These are phyloP conservation scores for Alloscopus bannaensis DNA, from an alignment of 2,888 invertebrate genomes.

Conservation along the genomic window DNA sequence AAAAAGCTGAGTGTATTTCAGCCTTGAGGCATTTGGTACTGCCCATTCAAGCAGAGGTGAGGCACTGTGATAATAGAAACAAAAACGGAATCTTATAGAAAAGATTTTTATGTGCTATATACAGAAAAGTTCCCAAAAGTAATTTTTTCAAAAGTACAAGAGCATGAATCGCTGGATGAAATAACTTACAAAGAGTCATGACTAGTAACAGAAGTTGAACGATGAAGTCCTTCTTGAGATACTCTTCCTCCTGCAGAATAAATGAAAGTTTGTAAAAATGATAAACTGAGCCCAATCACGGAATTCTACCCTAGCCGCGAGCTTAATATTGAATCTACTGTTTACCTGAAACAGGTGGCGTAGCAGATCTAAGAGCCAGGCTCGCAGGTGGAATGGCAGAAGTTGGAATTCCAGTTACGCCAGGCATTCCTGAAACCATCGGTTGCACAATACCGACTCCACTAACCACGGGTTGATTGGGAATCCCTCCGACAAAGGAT, in stretches of 20 bases:
- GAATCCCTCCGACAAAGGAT: constrained; percentile 45
- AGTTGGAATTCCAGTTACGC: constrained; percentile 47
- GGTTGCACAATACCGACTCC: constrained; percentile 44
- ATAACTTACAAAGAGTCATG: constrained; percentile 77
- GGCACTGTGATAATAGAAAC: constrained; percentile 65
- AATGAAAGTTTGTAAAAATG: not conserved
- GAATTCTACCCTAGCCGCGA: not conserved
- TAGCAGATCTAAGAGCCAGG: constrained; percentile 62
- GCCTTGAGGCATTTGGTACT: constrained; percentile 87
- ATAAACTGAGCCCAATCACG: not conserved
- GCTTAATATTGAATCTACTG: not conserved
- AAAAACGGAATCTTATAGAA: not conserved
- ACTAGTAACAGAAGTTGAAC: constrained; percentile 76
- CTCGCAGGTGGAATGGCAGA: constrained; percentile 66
- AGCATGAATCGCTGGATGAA: too few species aligned
- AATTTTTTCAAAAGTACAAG: too few species aligned
- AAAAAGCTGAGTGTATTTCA: constrained; percentile 95
- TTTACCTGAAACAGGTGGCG: constrained; percentile 54
- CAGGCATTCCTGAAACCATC: constrained; percentile 34
- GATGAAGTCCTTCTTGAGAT: constrained; percentile 65
- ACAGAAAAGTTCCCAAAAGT: too few species aligned
- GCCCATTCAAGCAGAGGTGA: constrained; percentile 86
- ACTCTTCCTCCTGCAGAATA: constrained; percentile 48
- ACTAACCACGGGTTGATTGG: constrained; percentile 18
- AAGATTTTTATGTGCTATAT: not conserved